Base-by-base conservation (phyloP, 2,113 vertebrate species). In the Aleadryas rufinucha region DNA sequence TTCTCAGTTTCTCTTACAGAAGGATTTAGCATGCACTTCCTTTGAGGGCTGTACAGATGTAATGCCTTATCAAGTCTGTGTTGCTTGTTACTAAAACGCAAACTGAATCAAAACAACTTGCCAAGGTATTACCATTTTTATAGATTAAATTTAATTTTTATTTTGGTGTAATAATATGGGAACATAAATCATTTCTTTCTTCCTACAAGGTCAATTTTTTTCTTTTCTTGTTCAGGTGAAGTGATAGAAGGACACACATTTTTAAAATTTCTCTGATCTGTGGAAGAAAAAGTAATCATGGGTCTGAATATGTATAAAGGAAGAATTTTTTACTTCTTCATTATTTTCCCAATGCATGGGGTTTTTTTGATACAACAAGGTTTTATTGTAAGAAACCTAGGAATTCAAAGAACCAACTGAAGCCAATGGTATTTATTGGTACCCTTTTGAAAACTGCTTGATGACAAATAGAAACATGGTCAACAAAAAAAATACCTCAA, bases 311-410 rank as follows among this genome's bases (percentile, higher is more conserved):
- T 10, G 1, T 22, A 33, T 20, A 26, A 47, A 31, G 3, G 9
- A 71, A 28, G 2, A n/a, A 13, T 0, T 24, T 74, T 64, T 42
- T 21, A 6, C 27, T 69, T 42, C 10, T 56, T 60, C 3, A 7
- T 53, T 50, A 31, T 53, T 83, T 87, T 56, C 11, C 41, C 26
- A 17, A 2, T 60, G 33, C 6, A 7, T 11, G 31, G 21, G 33
- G 4, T 2, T 59, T 33, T 26, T 54, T 47, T 35, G 3, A 12
- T 49, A 16, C 9, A 54, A 28, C 3, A n/a, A 37, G 1, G 3
- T 63, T 85, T 75, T 68, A 20, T 15, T 54, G 1, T n/a, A 70
- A 78, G 18, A 74, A 60, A 49, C 2, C 2, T 37, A 3, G 7
- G 3, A 82, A 49, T 88, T 88, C n/a, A 79, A 31, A 64, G 27